These are phyloP conservation scores for Orchestia grillus DNA, from an alignment of 1,140 invertebrate species.

Conservation along the genomic window DNA sequence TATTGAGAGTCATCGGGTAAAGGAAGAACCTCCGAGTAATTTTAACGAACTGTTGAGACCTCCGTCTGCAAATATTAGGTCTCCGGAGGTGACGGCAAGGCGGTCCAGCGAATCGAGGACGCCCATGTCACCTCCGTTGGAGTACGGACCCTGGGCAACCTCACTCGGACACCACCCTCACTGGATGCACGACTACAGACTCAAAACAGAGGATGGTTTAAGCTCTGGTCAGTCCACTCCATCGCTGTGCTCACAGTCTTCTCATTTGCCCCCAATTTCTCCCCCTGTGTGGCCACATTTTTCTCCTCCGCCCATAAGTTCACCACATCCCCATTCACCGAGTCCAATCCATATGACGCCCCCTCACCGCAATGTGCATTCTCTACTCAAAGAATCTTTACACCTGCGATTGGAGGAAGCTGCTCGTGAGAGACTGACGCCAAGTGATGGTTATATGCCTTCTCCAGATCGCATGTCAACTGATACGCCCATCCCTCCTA, in stretches of 20 bases:
- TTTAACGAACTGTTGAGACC: slow-evolving; percentile 60
- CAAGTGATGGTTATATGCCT: slow-evolving; percentile 56
- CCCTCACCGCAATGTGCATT: slow-evolving; percentile 46
- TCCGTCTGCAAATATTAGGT: slow-evolving; percentile 30
- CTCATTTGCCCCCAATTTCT: slow-evolving; percentile 65
- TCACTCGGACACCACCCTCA: slow-evolving; percentile 48
- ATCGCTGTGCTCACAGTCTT: slow-evolving; percentile 67
- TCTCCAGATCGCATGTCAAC: slow-evolving; percentile 57
- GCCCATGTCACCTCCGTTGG: slow-evolving; percentile 58
- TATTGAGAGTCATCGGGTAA: slow-evolving; percentile 54
- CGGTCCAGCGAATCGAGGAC: slow-evolving; percentile 32
- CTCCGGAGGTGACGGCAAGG: slow-evolving; percentile 41
- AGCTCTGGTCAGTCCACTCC: slow-evolving; percentile 68
- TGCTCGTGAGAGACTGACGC: slow-evolving; percentile 49
- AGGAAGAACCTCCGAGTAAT: slow-evolving; percentile 50
- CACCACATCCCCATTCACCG: slow-evolving; percentile 52
- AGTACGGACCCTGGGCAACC: slow-evolving; percentile 52
- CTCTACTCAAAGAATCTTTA: slow-evolving; percentile 58
- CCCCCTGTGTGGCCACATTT: slow-evolving; percentile 59
- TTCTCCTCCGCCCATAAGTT: slow-evolving; percentile 51
- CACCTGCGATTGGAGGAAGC: slow-evolving; percentile 56
- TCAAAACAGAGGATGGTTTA: slow-evolving; percentile 67
- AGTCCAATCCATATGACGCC: slow-evolving; percentile 40
- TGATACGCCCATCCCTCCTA: slow-evolving; percentile 37
- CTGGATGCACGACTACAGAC: slow-evolving; percentile 67